Percentiles rank a stretch among this genome's conserved stretches.
phyloP scores from a whole-genome alignment of 1,140 invertebrate genomes.

The Zelostemma sp. region DNA sequence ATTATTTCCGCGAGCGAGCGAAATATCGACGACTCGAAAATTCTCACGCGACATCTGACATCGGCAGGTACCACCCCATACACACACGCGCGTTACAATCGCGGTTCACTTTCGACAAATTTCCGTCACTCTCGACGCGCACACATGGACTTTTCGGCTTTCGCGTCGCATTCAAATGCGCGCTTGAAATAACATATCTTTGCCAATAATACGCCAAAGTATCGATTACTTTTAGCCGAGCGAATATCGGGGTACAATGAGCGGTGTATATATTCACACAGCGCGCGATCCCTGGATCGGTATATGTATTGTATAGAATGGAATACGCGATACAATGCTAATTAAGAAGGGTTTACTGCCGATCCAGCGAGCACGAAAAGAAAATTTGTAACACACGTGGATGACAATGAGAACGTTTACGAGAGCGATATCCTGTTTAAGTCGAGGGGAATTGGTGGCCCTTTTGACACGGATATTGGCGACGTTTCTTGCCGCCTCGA shows the following conservation, averaged over 20 bases:
- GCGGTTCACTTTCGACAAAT: too few species aligned
- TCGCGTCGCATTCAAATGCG: constrained; percentile 17
- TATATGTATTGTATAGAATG: too few species aligned
- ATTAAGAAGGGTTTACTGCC: constrained; percentile 61
- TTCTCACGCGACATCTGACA: too few species aligned
- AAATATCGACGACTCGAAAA: too few species aligned
- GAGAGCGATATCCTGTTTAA: constrained; percentile 20
- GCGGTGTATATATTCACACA: too few species aligned
- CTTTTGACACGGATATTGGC: constrained; percentile 16
- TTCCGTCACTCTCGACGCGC: too few species aligned
- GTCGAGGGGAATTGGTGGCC: constrained; percentile 1
- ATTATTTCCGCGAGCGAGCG: too few species aligned
- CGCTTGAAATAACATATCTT: constrained; percentile 30
- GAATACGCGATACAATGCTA: constrained; percentile 59
- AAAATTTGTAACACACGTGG: constrained; percentile 61
- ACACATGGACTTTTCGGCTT: too few species aligned
- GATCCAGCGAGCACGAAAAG: constrained; percentile 54
- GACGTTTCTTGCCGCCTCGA: constrained; percentile 22
- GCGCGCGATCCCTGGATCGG: constrained; percentile 4
- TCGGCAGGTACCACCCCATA: too few species aligned
- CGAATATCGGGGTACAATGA: constrained; percentile 8
- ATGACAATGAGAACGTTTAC: constrained; percentile 57
- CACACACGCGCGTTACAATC: too few species aligned
- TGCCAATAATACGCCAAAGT: constrained; percentile 13
- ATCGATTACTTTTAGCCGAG: constrained; percentile 12